Percentiles rank a stretch among this genome's conserved stretches.
phyloP scores from a whole-genome alignment of 37 sponge, comb jelly and placozoan genomes.

The Spongilla lacustris region DNA sequence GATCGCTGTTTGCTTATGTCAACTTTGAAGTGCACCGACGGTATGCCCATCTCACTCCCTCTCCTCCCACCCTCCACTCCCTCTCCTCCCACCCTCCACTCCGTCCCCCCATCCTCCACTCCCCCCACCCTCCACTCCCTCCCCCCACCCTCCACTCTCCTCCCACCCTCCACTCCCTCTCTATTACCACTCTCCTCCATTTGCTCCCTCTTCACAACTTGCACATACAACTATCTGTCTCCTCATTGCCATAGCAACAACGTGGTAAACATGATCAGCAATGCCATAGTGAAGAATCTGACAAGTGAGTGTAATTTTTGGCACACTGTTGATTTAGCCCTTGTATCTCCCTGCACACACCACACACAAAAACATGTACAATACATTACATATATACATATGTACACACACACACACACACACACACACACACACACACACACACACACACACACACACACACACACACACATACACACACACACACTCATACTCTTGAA shows the following conservation, averaged over 20 bases:
- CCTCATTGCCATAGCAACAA: constrained; percentile 39
- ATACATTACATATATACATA: no score
- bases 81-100: background rate
- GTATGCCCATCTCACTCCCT: constrained; percentile 4
- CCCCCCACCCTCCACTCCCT: no score
- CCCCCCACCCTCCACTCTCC: background rate
- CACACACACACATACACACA: background rate
- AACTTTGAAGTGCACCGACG: constrained; percentile 45
- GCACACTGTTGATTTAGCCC: background rate
- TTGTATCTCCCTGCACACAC: background rate
- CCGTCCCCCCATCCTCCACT: background rate
- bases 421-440: background rate
- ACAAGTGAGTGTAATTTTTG: background rate
- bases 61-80: background rate
- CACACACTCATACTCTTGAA: background rate
- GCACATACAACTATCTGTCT: background rate
- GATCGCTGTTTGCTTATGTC: background rate
- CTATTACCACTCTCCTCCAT: background rate
- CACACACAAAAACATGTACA: no score
- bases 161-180: no score
- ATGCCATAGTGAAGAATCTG: constrained; percentile 59
- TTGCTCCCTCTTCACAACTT: background rate
- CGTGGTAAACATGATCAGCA: constrained; percentile 73
- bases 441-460: background rate
- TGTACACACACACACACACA: no score